Evolutionary conservation across 2,113 vertebrate genomes (phyloP), one percentile per base, ranked within the genome.

Genomic region (Piprites chloris): DNA sequence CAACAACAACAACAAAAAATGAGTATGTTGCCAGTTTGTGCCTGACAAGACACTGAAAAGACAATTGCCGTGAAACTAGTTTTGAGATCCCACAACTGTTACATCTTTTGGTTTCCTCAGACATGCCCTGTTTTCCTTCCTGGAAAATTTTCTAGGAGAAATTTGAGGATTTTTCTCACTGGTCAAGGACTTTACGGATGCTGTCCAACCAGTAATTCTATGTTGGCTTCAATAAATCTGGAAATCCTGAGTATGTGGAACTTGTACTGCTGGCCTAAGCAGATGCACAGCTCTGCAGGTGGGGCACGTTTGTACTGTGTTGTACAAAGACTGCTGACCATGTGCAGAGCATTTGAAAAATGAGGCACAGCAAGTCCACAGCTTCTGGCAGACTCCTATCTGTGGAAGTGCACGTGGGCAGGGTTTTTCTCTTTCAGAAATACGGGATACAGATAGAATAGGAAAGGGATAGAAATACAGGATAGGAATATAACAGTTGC

Each of bases 281-380:
- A 92, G 63, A 26, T 50, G 37, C 69, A 30, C 33, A 73, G 42
- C 23, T 39, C 41, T 72, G 69, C 69, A 67, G 41, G 18, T 68
- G 49, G 12, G 50, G 23, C 27, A 27, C 0, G 0, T 55, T 71
- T 67, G 19, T 68, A 26, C 77, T 0, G 1, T 32, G 32, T 11
- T 1, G 2, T 35, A 37, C 26, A 33, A 50, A 61, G 32, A 55
- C 4, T 62, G 46, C 85, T 89, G 75, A 82, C 47, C n/a, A 19
- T 1, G 41, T 24, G 46, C 58, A 81, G 46, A 72, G 24, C 62
- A 72, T 44, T 41, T 19, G 35, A 66, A 81, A 85, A 92, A 59
- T 46, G 52, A 85, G 11, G 30, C 22, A 58, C 65, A 81, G 35
- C 58, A 77, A 42, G 33, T 41, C n/a, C 58, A 22, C 17, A 5